Base-by-base conservation (phyloP, 2,113 vertebrate genomes). In the Mola mola region DNA sequence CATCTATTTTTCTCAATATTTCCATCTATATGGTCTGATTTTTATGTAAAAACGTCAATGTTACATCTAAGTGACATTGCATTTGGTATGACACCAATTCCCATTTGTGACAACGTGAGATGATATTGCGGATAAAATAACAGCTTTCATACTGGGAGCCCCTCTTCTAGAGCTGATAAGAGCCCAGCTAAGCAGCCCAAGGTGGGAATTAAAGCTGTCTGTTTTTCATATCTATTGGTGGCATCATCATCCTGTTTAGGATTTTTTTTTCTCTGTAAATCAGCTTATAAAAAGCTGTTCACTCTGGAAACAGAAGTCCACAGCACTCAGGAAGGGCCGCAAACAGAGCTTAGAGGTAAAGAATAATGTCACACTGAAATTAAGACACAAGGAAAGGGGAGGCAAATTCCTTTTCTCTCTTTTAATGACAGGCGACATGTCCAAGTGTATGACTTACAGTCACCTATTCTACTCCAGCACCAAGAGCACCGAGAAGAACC, bases 161-260 rank as follows among this genome's bases (percentile, higher is more conserved):
- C 42, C 31, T 41, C 59, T 65, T 44, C 41, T 46, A 41, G 65
- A 1, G 2, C 73, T 59, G 87, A 90, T 88, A 85, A 87, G 72
- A 69, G 48, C 81, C 59, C 66, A 58, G 72, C 72, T 79, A 51
- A 79, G 81, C 64, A 83, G 86, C 82, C 78, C 75, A 51, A 40
- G 25, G 85, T 63, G 12, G 60, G 43, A 84, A 89, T 90, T 84
- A 83, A 65, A 84, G 83, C 78, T 83, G 88, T 83, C 78, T 80
- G 64, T 68, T 72, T 66, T 51, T 77, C 71, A 49, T 83, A 88
- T 91, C 86, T 88, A 64, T 64, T 70, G 72, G 66, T 67, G 82
- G 66, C 76, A 83, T 89, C 89, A 81, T 72, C 59, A 69, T 47
- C 66, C 65, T 72, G 57, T 83, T 78, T 81, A 65, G 55, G 50